Base-by-base conservation (phyloP, 2,888 invertebrate species). In the Aphrophora alni region DNA sequence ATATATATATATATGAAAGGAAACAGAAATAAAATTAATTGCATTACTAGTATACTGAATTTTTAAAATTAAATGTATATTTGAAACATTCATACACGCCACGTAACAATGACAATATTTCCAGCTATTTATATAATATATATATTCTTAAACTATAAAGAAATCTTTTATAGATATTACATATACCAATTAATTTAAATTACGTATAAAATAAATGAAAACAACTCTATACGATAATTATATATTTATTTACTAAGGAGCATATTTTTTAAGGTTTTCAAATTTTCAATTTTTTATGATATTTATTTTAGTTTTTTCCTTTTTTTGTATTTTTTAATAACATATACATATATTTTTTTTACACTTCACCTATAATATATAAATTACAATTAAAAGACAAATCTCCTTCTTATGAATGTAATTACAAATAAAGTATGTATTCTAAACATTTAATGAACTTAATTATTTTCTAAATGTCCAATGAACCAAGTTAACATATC, bases 241-340 rank as follows among this genome's bases (percentile, higher is more conserved):
- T 59, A 74, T 38, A 74, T 68, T 73, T 25, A 78, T 78, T 26
- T 59, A 68, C 72, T 72, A 81, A 81, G 74, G 81, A 81, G 81
- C 70, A 71, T 75, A 78, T 78, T 81, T 81, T 81, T 81, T 78
- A 68, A 2, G 59, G 38, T 75, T 75, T 81, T 81, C 75, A 59
- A 26, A 28, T 81, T 81, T 81, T 81, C 81, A 81, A 81, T 69
- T 81, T 81, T 81, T 81, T 81, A 72, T 78, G 33, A 27, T n/a
- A 69, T 70, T 81, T 80, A 78, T 78, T 21, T 75, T 74, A 38
- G 71, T 78, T 77, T 81, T 81, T 78, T 75, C 27, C 38, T 68
- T 33, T 33, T 33, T 33, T 21, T 59, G 3, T 21, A 59, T 59
- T 59, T 33, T 59, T 59, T 59, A 21, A 59, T 59, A 59, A 59